Evolutionary conservation across 2,113 vertebrate species (phyloP).

Genomic region (Nymphicus hollandicus): DNA sequence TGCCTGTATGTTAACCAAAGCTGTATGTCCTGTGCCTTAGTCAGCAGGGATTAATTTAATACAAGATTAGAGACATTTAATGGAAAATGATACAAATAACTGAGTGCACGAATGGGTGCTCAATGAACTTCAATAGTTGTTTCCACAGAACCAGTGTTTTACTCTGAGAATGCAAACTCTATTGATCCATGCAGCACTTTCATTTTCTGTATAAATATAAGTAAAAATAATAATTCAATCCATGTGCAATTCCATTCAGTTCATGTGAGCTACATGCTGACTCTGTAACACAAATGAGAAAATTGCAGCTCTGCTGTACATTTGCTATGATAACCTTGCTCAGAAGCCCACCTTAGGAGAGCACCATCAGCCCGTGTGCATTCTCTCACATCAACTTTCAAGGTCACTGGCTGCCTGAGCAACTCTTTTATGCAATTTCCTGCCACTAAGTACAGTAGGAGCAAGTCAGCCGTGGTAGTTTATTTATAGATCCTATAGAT

Average conservation of each 20-base stretch:
- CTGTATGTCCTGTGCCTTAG: not conserved
- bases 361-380: not conserved
- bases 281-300: not conserved
- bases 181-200: not conserved
- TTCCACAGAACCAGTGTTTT: not conserved
- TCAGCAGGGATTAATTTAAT: not conserved
- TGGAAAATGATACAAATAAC: not conserved
- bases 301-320: not conserved
- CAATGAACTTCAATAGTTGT: fast-evolving
- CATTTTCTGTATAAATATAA: not conserved
- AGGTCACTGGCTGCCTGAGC: not conserved
- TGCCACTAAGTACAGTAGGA: not conserved
- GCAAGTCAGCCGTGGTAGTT: not conserved
- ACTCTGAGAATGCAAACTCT: not conserved
- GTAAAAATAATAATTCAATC: not conserved
- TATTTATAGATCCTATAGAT: conserved; percentile 1
- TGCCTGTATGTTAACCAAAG: not conserved
- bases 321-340: not conserved
- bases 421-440: not conserved
- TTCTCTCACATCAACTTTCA: not conserved
- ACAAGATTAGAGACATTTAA: not conserved
- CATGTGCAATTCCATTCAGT: not conserved
- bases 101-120: not conserved
- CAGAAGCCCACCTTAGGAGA: not conserved
- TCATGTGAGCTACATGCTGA: not conserved